A percentile compares a stretch with the other conserved stretches of the same genome.
phyloP scores from a whole-genome alignment of 2,797 vertebrate species.

The Enteromius treurensis region DNA sequence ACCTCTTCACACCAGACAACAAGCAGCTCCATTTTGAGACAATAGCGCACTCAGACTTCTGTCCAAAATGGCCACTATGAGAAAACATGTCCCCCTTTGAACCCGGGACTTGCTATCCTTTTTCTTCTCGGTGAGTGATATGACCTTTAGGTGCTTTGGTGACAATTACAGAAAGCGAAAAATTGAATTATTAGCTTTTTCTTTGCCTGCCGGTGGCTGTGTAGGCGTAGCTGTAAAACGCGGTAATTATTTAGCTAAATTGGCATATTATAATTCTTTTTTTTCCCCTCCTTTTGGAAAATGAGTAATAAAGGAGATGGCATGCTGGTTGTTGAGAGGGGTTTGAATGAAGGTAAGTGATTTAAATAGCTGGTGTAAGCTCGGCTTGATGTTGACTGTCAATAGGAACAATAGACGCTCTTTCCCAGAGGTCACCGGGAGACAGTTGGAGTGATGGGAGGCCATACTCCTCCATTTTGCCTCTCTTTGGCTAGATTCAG shows the following conservation, averaged over 20 bases:
- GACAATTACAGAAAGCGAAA: constrained; percentile 85
- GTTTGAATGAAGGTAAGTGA: constrained; percentile 66
- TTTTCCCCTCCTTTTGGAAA: constrained; percentile 70
- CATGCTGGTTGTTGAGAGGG: constrained; percentile 68
- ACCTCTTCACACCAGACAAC: constrained; percentile 66
- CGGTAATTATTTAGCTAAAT: constrained; percentile 86
- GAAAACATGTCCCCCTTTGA: constrained; percentile 67
- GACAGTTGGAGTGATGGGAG: constrained; percentile 46
- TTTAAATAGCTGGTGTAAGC: constrained; percentile 70
- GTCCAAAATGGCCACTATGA: constrained; percentile 75
- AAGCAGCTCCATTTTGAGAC: constrained; percentile 71
- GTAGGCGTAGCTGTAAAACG: constrained; percentile 79
- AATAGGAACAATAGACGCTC: constrained; percentile 72
- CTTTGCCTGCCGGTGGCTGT: constrained; percentile 69
- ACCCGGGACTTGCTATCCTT: constrained; percentile 67
- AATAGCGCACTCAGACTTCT: constrained; percentile 44
- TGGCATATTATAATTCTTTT: constrained; percentile 81
- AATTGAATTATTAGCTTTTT: constrained; percentile 86
- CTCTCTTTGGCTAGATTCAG: constrained; percentile 31
- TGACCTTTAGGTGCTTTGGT: constrained; percentile 86
- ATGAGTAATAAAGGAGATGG: constrained; percentile 59
- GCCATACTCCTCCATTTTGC: constrained; percentile 41
- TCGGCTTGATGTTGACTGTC: constrained; percentile 73
- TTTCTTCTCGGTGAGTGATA: constrained; percentile 80
- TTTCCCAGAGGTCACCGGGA: constrained; percentile 52